Percentiles rank a stretch among this genome's conserved stretches.
These are phyloP conservation scores for Orycteropus afer DNA, from an alignment of 2,113 vertebrate genomes.

Conservation along the genomic window DNA sequence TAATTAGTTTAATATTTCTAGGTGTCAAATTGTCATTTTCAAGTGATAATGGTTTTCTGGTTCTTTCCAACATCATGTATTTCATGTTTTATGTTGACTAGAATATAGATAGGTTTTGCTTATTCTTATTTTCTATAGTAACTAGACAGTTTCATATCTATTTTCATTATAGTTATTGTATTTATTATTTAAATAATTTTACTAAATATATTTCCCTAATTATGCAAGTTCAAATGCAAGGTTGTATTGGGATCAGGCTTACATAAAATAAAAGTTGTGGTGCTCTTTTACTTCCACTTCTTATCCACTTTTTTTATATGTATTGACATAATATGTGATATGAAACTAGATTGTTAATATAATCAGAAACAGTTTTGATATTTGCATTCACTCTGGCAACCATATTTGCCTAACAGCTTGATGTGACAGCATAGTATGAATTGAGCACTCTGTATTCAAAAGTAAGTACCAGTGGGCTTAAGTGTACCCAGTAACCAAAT, in stretches of 20 bases:
- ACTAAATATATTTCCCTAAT: not conserved
- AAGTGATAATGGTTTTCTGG: not conserved
- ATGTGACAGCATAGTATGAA: not conserved
- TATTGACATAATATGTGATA: not conserved
- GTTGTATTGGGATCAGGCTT: not conserved
- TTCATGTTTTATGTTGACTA: not conserved
- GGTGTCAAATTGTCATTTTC: not conserved
- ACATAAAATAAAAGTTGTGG: not conserved
- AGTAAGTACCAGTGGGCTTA: not conserved
- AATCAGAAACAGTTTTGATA: not conserved
- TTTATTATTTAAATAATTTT: not conserved
- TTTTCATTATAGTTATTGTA: not conserved
- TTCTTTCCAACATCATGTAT: not conserved
- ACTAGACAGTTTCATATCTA: not conserved
- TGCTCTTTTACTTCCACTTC: not conserved
- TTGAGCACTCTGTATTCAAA: not conserved
- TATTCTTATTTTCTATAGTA: not conserved
- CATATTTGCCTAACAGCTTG: not conserved
- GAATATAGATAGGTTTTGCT: not conserved
- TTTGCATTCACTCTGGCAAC: not conserved
- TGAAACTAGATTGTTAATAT: not conserved
- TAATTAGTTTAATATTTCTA: not conserved
- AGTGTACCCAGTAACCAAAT: not conserved
- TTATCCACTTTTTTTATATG: not conserved
- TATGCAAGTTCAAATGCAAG: not conserved